Percentiles rank a stretch among this genome's conserved stretches.
phyloP scores from a whole-genome alignment of 2,888 invertebrate genomes.

The Lasioglossum calceatum region DNA sequence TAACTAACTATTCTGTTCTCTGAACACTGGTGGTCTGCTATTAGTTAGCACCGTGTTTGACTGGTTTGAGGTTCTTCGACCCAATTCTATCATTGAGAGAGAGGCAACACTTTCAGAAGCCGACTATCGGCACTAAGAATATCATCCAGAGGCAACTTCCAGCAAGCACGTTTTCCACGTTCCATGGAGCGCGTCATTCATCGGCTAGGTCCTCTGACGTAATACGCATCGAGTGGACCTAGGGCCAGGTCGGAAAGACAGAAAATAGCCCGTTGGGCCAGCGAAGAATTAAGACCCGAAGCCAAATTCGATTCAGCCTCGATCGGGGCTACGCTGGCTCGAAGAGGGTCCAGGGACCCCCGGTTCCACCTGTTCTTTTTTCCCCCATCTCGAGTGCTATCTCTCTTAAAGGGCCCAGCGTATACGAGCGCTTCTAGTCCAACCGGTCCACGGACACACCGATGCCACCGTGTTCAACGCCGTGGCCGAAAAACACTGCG shows the following conservation, averaged over 20 bases:
- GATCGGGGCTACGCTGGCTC: too few species aligned
- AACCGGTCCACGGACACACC: constrained; percentile 70
- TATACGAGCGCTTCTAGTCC: constrained; percentile 68
- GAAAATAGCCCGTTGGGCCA: constrained; percentile 29
- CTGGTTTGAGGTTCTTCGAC: too few species aligned
- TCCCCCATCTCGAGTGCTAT: constrained; percentile 69
- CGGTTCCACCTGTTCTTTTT: constrained; percentile 68
- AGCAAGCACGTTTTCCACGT: background rate
- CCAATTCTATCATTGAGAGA: too few species aligned
- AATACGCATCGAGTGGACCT: background rate
- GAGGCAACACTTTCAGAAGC: too few species aligned
- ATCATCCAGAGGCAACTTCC: background rate
- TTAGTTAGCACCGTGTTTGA: too few species aligned
- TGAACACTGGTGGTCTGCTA: too few species aligned
- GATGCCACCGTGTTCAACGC: constrained; percentile 67
- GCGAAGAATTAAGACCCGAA: background rate
- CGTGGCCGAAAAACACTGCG: constrained; percentile 68
- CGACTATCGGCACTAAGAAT: too few species aligned
- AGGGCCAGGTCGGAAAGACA: background rate
- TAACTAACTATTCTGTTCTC: too few species aligned
- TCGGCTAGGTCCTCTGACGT: constrained; percentile 7
- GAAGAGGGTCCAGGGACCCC: constrained; percentile 55
- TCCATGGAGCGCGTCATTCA: background rate
- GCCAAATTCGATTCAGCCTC: too few species aligned
- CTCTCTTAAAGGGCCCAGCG: constrained; percentile 72